These are phyloP conservation scores for Pyralis farinalis DNA, from an alignment of 2,888 invertebrate species.

Conservation along the genomic window DNA sequence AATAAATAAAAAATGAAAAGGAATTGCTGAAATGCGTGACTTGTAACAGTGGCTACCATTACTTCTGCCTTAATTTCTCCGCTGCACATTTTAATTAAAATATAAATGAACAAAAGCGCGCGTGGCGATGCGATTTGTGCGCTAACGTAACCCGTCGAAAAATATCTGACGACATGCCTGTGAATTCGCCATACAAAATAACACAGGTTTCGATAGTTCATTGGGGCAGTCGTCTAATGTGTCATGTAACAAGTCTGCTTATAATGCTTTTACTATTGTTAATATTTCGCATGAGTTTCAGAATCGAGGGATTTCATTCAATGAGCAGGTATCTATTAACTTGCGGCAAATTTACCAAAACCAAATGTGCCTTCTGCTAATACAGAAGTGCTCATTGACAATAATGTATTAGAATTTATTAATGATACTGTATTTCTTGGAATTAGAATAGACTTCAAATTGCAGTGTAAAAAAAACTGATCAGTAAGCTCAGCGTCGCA, in stretches of 20 bases:
- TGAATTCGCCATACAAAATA: neutral
- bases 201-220: neutral
- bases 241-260: neutral
- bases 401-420: too few relatives aligned
- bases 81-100: neutral
- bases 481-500: too few relatives aligned
- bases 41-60: conserved; percentile 6
- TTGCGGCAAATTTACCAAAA: conserved; percentile 4
- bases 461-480: too few relatives aligned
- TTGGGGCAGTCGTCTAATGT: neutral
- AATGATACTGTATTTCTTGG: too few relatives aligned
- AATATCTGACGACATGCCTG: conserved; percentile 3
- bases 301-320: neutral
- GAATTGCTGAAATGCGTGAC: neutral
- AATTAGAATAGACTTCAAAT: too few relatives aligned
- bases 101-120: neutral
- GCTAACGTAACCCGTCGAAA: conserved; percentile 1
- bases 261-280: neutral
- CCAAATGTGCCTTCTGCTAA: too few relatives aligned
- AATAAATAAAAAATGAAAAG: too few relatives aligned
- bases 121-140: conserved; percentile 8
- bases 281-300: neutral
- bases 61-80: conserved; percentile 3
- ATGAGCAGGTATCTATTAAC: neutral
- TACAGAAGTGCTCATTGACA: too few relatives aligned